Conservation (phyloP, 2,113 vertebrate genomes). For the Nymphicus hollandicus region DNA sequence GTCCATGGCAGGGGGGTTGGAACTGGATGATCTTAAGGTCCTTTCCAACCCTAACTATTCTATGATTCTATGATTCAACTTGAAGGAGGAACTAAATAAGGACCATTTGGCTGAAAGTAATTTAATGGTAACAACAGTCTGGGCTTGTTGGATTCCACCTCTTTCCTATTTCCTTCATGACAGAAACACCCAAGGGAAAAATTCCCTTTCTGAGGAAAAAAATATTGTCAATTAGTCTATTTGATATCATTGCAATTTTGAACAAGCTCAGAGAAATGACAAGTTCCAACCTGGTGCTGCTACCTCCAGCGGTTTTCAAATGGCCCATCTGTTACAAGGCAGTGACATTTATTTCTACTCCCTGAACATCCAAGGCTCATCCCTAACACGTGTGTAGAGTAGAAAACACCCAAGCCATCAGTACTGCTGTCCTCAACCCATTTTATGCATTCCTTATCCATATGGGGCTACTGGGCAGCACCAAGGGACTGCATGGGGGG, state of each 20-base stretch:
- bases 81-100: neutral
- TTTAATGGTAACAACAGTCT: neutral
- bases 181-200: neutral
- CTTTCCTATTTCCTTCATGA: neutral
- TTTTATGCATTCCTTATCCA: neutral
- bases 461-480: fast-evolving
- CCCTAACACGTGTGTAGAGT: neutral
- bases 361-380: neutral
- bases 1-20: too few relatives aligned
- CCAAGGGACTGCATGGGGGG: fast-evolving
- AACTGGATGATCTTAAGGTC: too few relatives aligned
- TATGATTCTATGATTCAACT: too few relatives aligned
- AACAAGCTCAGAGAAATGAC: neutral
- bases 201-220: neutral
- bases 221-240: neutral
- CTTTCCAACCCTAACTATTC: too few relatives aligned
- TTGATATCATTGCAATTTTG: neutral
- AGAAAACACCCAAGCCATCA: neutral
- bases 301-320: neutral
- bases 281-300: neutral
- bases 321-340: neutral
- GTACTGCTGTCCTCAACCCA: neutral
- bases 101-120: neutral
- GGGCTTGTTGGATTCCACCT: neutral
- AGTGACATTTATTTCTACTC: neutral